Evolutionary conservation across 1,140 invertebrate species (phyloP), one percentile per base, ranked within the genome.

Genomic region (Drosophila ananassae): DNA sequence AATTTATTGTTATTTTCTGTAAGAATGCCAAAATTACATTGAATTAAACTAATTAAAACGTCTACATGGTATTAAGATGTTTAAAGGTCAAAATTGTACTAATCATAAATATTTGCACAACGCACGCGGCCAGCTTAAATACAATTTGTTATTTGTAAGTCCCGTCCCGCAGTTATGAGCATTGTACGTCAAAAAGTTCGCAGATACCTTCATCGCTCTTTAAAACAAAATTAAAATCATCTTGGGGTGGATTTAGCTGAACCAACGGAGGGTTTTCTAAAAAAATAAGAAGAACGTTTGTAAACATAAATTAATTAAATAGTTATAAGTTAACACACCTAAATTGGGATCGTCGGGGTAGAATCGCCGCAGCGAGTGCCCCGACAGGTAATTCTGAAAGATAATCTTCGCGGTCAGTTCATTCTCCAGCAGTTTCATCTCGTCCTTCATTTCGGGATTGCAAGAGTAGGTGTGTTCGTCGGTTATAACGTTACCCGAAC

Each of bases 41-140:
- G 62, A 69, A 82, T 89, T 89, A 87, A 77, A 69, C 83, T 87
- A 89, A 73, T 77, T 77, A 73, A 89, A 79, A 83, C 46, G 58
- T 79, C 76, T 89, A 87, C 62, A 63, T 47, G 66, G 59, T 79
- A 77, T 78, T 92, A 85, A 71, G 91, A 80, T 76, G 92, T 90
- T 90, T 71, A 92, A 79, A 93, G 83, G 89, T 76, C 63, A 79
- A 54, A 84, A 79, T 78, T 76, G 79, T 91, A 66, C 76, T 74
- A 83, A 89, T 69, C 77, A 76, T 75, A 89, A 85, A 81, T 89
- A 85, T 85, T 89, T 89, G 83, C 83, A 89, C 83, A 89, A 89
- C 59, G 79, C 78, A 89, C 68, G 61, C 84, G 83, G 83, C 83
- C 83, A 78, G 68, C 54, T 82, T 51, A 54, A 58, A 62, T 46